These are phyloP conservation scores for Calameuta filiformis DNA, from an alignment of 2,888 invertebrate species.

Conservation along the genomic window DNA sequence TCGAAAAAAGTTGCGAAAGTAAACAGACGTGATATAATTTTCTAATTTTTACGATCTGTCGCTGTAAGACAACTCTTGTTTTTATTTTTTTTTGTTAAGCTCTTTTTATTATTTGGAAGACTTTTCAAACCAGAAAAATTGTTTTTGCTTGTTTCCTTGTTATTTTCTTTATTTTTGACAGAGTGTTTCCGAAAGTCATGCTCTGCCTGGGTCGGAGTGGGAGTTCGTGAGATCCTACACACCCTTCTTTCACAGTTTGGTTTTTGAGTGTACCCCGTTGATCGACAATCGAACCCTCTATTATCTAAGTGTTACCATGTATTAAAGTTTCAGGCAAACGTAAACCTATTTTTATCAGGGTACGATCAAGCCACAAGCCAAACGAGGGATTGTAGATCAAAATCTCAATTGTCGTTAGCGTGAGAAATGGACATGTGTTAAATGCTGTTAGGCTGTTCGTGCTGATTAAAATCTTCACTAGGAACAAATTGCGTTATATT, in stretches of 20 bases:
- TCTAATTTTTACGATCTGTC: not conserved
- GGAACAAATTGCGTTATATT: slow-evolving; percentile 17
- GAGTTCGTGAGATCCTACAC: not conserved
- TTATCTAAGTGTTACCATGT: not conserved
- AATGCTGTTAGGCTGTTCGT: slow-evolving; percentile 14
- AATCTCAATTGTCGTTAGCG: slow-evolving; percentile 38
- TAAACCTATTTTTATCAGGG: not conserved
- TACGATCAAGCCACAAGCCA: slow-evolving; percentile 19
- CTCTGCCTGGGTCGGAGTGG: not conserved
- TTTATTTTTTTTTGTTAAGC: too few relatives aligned
- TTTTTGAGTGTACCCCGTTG: not conserved
- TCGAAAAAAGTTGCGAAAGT: not conserved
- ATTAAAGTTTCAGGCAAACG: not conserved
- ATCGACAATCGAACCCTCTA: not conserved
- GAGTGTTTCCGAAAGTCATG: not conserved
- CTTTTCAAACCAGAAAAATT: not conserved
- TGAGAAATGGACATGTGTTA: slow-evolving; percentile 55
- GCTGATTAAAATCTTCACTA: slow-evolving; percentile 5
- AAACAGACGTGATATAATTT: not conserved
- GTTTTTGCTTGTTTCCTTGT: not conserved
- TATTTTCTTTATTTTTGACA: not conserved
- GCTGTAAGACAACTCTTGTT: not conserved
- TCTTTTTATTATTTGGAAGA: not conserved
- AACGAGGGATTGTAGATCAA: slow-evolving; percentile 37
- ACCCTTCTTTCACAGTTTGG: not conserved